Base-by-base conservation (phyloP, 2,113 vertebrate genomes). In the Pollimyrus isidori region DNA sequence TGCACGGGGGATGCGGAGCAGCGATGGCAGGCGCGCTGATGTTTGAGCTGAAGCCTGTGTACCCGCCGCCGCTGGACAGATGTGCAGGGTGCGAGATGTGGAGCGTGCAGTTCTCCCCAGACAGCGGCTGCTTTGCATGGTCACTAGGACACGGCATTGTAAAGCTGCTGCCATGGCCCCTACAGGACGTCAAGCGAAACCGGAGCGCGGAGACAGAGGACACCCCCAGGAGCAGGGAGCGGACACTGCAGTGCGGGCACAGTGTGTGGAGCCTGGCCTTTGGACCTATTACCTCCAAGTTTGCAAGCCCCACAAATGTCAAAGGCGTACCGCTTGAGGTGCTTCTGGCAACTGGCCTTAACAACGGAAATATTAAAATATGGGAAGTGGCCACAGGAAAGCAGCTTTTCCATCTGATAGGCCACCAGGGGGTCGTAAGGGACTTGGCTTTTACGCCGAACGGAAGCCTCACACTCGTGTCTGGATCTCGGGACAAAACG, bases 121-220 rank as follows among this genome's bases (percentile, higher is more conserved):
- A 98, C 7, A 98, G 98, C 11, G 91, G 94, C 62, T 97, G 96
- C 96, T 99, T 99, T 26, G 97, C 98, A 73, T 99, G 98, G 98
- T 99, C 98, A 7, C 97, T 98, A 94, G 98, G 98, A 82, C 97
- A 98, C 92, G 97, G 98, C 35, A 94, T 98, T 3, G 97, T 99
- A 53, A 98, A 97, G 93, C 96, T 99, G 89, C 96, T 99, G 58
- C 96, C 97, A 9, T 99, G 98, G 98, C 98, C 98, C 0, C 94
- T 98, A 89, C 95, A 95, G 2, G 96, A 96, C 92, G 93, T 96
- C 0, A 89, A 80, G 39, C 52, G 46, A 56, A 6, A 85, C 7
- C 53, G 52, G 4, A 58, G 10, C 50, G 23, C 23, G 0, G 76
- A 84, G 53, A 13, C 30, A 10, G 23, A 11, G n/a, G 80, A 2